Conservation (phyloP, 1,140 invertebrate genomes). For the Pteromalus puparum region DNA sequence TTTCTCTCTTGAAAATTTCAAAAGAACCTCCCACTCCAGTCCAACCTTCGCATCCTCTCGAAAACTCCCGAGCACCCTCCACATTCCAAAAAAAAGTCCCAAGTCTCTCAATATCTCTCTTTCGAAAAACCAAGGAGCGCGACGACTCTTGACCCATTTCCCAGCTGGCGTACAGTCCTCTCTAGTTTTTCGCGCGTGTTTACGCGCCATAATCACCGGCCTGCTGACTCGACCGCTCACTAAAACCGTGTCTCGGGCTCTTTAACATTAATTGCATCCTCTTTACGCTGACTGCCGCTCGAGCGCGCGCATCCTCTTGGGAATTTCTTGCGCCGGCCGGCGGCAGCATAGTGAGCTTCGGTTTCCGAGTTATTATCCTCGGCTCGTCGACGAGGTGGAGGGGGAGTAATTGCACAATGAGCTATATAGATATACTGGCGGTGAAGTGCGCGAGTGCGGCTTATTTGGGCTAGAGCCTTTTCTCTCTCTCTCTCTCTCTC, state of each 20-base stretch:
- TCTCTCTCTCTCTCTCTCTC: not conserved
- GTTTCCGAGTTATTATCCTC: constrained; percentile 51
- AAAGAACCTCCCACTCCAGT: no score
- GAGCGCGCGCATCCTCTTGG: constrained; percentile 39
- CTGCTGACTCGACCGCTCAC: constrained; percentile 57
- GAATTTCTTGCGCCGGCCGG: constrained; percentile 54
- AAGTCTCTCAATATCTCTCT: not conserved
- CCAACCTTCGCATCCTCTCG: not conserved
- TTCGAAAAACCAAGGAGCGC: not conserved
- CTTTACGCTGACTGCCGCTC: constrained; percentile 62
- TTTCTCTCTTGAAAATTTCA: no score
- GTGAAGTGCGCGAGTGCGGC: constrained; percentile 24
- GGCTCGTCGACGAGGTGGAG: not conserved
- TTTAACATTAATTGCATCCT: constrained; percentile 73
- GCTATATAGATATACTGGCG: constrained; percentile 12
- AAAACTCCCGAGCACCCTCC: no score
- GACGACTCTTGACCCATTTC: not conserved
- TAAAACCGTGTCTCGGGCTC: constrained; percentile 63
- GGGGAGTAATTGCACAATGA: constrained; percentile 48
- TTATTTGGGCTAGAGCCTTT: constrained; percentile 46
- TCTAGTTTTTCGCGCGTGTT: constrained; percentile 36
- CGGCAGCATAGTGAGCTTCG: not conserved
- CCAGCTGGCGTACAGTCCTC: not conserved
- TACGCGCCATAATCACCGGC: constrained; percentile 49
- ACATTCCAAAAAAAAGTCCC: not conserved